Evolutionary conservation across 2,888 invertebrate species (phyloP).

Genomic region (Merodon equestris): DNA sequence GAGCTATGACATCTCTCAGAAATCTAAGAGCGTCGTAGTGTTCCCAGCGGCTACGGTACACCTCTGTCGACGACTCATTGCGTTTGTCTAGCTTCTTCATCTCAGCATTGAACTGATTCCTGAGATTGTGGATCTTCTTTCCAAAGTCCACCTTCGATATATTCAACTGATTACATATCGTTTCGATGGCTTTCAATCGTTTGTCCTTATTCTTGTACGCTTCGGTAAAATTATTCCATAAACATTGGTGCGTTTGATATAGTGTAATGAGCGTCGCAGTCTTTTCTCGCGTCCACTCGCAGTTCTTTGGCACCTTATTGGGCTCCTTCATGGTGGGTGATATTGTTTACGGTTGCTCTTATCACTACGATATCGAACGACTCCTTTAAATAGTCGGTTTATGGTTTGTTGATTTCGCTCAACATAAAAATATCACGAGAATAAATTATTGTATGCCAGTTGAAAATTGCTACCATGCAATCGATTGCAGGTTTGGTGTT

Average conservation of each 20-base stretch:
- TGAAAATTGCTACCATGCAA: slow-evolving; percentile 51
- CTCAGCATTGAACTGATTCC: slow-evolving; percentile 78
- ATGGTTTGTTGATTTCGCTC: slow-evolving; percentile 50
- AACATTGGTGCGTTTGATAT: slow-evolving; percentile 75
- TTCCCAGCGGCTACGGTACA: slow-evolving; percentile 75
- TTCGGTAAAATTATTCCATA: slow-evolving; percentile 77
- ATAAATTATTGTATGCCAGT: slow-evolving; percentile 44
- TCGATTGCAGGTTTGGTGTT: slow-evolving; percentile 32
- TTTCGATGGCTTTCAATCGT: slow-evolving; percentile 74
- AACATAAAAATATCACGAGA: slow-evolving; percentile 64
- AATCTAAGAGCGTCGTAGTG: slow-evolving; percentile 77
- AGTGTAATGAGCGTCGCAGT: slow-evolving; percentile 74
- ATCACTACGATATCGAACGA: background rate
- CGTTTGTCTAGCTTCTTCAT: slow-evolving; percentile 76
- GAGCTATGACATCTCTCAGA: slow-evolving; percentile 74
- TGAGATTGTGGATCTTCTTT: slow-evolving; percentile 77
- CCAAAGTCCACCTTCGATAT: slow-evolving; percentile 76
- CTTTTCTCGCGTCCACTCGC: slow-evolving; percentile 75
- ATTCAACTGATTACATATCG: slow-evolving; percentile 73
- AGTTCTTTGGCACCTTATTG: slow-evolving; percentile 25
- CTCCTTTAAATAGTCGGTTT: background rate
- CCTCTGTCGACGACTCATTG: slow-evolving; percentile 66
- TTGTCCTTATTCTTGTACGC: slow-evolving; percentile 75
- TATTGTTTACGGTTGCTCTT: background rate
- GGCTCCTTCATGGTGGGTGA: slow-evolving; percentile 39